These are phyloP conservation scores for Arizona elegans DNA, from an alignment of 2,113 vertebrate genomes.

Conservation along the genomic window DNA sequence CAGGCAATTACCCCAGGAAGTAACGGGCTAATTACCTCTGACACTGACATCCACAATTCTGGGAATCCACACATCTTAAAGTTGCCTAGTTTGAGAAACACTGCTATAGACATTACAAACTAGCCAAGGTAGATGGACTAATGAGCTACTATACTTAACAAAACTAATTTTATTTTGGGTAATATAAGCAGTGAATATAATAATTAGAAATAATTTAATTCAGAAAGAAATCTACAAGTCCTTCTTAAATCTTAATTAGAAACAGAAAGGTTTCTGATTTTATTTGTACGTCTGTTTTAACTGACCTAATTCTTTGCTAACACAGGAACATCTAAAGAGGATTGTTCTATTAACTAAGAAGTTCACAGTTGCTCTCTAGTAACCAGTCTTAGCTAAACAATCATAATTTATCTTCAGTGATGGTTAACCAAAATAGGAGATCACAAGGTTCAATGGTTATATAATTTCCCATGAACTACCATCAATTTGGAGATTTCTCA, in stretches of 20 bases:
- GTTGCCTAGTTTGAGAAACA: background rate
- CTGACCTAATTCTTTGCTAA: background rate
- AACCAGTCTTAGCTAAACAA: background rate
- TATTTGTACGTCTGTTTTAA: background rate
- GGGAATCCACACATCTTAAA: background rate
- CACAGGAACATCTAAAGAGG: background rate
- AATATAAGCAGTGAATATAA: background rate
- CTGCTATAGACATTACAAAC: background rate
- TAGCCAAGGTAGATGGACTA: background rate
- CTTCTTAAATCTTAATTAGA: background rate
- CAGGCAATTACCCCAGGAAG: no score
- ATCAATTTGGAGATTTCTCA: background rate
- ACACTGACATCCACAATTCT: background rate
- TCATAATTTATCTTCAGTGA: background rate
- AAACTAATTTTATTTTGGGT: background rate
- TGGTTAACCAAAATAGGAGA: background rate
- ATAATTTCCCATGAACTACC: background rate
- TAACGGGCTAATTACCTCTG: no score
- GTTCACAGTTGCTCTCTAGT: background rate
- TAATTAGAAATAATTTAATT: background rate
- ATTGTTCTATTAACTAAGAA: background rate
- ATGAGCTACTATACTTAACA: background rate
- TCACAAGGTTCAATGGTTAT: background rate
- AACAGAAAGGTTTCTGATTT: background rate
- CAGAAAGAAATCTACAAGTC: background rate